Evolutionary conservation across 2,888 invertebrate genomes (phyloP).

Genomic region (Sthenelais limicola): DNA sequence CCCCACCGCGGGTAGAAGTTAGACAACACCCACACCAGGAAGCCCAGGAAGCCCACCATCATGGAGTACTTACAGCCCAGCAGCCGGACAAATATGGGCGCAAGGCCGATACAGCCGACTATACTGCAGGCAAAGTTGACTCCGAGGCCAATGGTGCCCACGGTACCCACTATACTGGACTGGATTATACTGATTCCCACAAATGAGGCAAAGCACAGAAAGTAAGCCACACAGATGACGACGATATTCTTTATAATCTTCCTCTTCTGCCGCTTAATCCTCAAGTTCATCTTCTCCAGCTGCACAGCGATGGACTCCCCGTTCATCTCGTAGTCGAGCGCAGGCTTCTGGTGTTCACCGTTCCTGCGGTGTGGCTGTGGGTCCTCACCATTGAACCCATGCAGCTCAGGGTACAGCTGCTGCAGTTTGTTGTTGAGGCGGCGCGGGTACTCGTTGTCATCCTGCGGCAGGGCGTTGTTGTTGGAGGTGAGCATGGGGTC

Average conservation of each 20-base stretch:
- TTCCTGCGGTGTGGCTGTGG: too few relatives aligned
- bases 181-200: conserved; percentile 36
- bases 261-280: conserved; percentile 6
- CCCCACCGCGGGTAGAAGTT: conserved; percentile 27
- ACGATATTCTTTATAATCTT: conserved; percentile 31
- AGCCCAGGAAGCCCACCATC: conserved; percentile 25
- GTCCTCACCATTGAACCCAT: too few relatives aligned
- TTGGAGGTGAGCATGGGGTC: too few relatives aligned
- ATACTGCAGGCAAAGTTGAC: conserved; percentile 31
- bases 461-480: too few relatives aligned
- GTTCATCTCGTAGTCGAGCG: conserved; percentile 31
- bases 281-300: conserved; percentile 17
- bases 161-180: conserved; percentile 22
- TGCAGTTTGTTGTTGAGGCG: too few relatives aligned
- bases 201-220: conserved; percentile 22
- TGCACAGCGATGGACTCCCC: conserved; percentile 7
- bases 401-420: too few relatives aligned
- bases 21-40: conserved; percentile 29
- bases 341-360: too few relatives aligned
- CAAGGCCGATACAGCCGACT: conserved; percentile 12
- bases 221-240: conserved; percentile 14
- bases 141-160: conserved; percentile 30
- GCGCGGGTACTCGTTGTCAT: too few relatives aligned
- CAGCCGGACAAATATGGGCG: conserved; percentile 19
- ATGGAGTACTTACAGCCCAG: conserved; percentile 30